Conservation (phyloP, 2,797 vertebrate species). For the Cyclopterus lumpus region DNA sequence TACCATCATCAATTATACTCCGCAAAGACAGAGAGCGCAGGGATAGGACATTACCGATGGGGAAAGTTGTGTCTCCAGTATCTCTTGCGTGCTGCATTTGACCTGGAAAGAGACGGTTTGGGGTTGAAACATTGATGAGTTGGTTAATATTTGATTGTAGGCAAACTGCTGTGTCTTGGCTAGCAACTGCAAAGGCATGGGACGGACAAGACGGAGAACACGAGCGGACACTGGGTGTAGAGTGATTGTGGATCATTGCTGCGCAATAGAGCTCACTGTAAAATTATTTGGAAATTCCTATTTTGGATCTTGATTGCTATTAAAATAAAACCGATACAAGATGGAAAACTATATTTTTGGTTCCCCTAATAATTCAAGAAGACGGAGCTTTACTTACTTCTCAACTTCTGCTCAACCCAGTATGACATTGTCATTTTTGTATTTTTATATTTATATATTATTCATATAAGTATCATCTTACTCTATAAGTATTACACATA, state of each 20-base stretch:
- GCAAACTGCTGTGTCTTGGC: constrained; percentile 38
- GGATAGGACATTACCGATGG: not conserved
- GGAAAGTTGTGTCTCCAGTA: constrained; percentile 23
- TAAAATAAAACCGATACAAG: not conserved
- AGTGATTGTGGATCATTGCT: not conserved
- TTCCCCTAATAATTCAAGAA: not conserved
- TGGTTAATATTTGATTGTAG: constrained; percentile 77
- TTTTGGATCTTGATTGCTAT: not conserved
- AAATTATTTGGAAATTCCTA: not conserved
- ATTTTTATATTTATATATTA: not conserved
- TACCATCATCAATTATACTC: not conserved
- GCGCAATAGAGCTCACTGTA: not conserved
- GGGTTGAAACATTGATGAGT: constrained; percentile 70
- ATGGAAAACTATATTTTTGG: not conserved
- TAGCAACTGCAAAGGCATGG: constrained; percentile 18
- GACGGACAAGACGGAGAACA: not conserved
- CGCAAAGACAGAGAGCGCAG: not conserved
- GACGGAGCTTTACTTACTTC: not conserved
- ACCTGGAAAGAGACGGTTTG: constrained; percentile 47
- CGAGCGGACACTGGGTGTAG: not conserved
- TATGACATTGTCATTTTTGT: not conserved
- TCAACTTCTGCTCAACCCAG: not conserved
- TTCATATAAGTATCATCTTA: not conserved
- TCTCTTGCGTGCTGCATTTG: constrained; percentile 38
- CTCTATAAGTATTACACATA: not conserved